Evolutionary conservation across 2,797 vertebrate genomes (phyloP).

Genomic region (Peromyscus attwateri): DNA sequence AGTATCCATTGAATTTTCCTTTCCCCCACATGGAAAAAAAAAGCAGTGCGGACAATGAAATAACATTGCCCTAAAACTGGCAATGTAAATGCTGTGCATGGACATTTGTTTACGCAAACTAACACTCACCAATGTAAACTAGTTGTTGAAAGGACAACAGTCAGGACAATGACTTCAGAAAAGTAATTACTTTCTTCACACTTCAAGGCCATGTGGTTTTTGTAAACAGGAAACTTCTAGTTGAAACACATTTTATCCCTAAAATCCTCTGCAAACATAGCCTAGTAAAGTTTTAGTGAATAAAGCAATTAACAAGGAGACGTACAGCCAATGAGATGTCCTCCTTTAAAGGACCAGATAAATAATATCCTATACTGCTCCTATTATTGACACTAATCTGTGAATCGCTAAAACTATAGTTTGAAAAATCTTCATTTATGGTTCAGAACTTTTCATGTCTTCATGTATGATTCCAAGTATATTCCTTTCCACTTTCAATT

Average conservation of each 20-base stretch:
- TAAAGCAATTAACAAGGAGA: neutral
- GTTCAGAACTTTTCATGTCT: neutral
- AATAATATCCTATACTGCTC: too few species aligned
- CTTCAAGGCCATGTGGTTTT: neutral
- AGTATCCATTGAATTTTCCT: neutral
- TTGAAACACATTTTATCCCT: neutral
- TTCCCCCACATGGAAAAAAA: conserved; percentile 12
- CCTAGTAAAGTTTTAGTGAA: neutral
- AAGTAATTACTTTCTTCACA: neutral
- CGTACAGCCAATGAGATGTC: neutral
- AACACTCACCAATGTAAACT: neutral
- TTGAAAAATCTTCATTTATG: neutral
- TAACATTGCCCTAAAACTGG: conserved; percentile 12
- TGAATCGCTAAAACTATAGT: neutral
- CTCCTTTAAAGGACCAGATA: neutral
- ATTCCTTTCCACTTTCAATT: conserved; percentile 20
- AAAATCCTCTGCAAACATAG: neutral
- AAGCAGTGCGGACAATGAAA: neutral
- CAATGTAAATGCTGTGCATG: neutral
- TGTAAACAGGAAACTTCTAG: neutral
- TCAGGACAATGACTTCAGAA: neutral
- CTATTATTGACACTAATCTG: neutral
- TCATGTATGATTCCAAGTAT: neutral
- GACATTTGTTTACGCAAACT: conserved; percentile 13
- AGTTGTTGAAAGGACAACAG: neutral